These are phyloP conservation scores for Bubo scandiacus DNA, from an alignment of 2,113 vertebrate genomes.

Conservation along the genomic window DNA sequence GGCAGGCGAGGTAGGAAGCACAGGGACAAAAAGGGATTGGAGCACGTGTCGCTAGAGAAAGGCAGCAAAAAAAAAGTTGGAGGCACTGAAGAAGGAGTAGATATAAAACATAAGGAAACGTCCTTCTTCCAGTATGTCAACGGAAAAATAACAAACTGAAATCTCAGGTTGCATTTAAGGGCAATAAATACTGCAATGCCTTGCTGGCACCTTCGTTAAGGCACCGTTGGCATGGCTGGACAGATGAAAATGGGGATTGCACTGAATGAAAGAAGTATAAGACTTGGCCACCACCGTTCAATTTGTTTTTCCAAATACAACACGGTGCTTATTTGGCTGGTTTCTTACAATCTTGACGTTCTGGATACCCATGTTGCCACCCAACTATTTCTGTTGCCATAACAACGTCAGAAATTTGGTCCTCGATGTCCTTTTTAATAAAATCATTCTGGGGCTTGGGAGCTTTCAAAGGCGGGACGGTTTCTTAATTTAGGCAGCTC, in stretches of 20 bases:
- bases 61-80: not conserved
- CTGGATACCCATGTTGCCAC: constrained; percentile 65
- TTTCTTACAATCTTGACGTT: constrained; percentile 64
- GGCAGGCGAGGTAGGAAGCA: not conserved
- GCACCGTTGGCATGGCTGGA: not conserved
- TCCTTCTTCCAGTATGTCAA: not conserved
- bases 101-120: not conserved
- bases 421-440: constrained; percentile 69
- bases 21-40: constrained; percentile 17
- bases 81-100: not conserved
- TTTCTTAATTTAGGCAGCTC: constrained; percentile 52
- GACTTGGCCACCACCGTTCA: constrained; percentile 54
- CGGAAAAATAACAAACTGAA: not conserved
- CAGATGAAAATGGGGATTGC: constrained; percentile 54
- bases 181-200: not conserved
- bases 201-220: constrained; percentile 4
- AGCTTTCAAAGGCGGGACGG: not conserved
- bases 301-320: constrained; percentile 53
- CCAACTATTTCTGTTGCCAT: constrained; percentile 78
- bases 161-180: not conserved
- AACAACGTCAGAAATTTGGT: constrained; percentile 77
- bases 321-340: constrained; percentile 33
- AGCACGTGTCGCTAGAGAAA: constrained; percentile 6
- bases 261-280: not conserved
- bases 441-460: constrained; percentile 52